Evolutionary conservation across 2,888 invertebrate genomes (phyloP).

Genomic region (Ariolimax columbianus): DNA sequence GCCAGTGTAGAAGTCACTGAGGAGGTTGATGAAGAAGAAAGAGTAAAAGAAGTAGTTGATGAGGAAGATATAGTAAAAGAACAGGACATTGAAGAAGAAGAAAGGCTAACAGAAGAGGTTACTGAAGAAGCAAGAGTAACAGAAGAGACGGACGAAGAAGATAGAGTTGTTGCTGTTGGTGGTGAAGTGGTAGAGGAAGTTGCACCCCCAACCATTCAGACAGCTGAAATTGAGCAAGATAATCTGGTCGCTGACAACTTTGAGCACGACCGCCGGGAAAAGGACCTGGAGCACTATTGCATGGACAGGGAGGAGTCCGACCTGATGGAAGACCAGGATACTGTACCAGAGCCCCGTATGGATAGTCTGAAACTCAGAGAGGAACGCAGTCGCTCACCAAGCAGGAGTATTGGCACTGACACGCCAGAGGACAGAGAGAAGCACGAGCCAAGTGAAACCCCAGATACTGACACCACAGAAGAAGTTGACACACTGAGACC

Average conservation of each 20-base stretch:
- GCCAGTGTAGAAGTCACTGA: slow-evolving; percentile 10
- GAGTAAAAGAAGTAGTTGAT: not conserved
- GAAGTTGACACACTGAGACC: slow-evolving; percentile 1
- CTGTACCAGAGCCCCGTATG: not conserved
- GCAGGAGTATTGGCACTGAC: slow-evolving; percentile 46
- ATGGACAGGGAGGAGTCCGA: slow-evolving; percentile 51
- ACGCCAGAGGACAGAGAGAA: slow-evolving; percentile 7
- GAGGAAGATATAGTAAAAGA: slow-evolving; percentile 2
- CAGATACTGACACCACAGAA: slow-evolving; percentile 31
- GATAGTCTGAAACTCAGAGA: slow-evolving; percentile 37
- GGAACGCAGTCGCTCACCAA: slow-evolving; percentile 42
- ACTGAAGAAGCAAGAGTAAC: slow-evolving; percentile 3
- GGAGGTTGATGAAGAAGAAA: slow-evolving; percentile 11
- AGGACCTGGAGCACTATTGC: slow-evolving; percentile 50
- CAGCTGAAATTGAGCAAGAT: not conserved
- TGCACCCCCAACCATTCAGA: not conserved
- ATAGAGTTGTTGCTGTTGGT: not conserved
- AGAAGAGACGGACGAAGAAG: not conserved
- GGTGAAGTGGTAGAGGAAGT: not conserved
- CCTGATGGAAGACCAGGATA: slow-evolving; percentile 31
- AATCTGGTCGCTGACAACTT: not conserved
- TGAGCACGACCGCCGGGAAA: slow-evolving; percentile 39
- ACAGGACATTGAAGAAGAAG: not conserved
- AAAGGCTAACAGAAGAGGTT: not conserved
- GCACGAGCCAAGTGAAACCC: not conserved